Base-by-base conservation (phyloP, 92 coral and sea anemone genomes). In the Montipora capitata region DNA sequence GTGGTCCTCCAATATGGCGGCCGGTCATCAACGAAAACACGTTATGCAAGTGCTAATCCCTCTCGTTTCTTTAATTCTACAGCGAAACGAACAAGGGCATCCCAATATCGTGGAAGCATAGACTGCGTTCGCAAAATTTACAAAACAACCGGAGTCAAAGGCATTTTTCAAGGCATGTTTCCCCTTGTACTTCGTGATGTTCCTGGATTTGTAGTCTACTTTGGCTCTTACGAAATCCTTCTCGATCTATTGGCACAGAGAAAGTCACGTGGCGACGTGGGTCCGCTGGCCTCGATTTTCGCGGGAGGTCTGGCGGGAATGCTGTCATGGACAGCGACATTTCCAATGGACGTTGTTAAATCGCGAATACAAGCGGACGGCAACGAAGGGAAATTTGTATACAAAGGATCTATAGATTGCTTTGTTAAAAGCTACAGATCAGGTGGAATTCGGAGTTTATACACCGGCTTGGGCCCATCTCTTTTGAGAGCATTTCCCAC, bases 311-410 rank as follows among this genome's bases (percentile, higher is more conserved):
- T 96, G 49, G 97, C 98, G 14, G 99, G 99, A 35, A 92, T 89
- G 68, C 77, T 96, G 4, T 91, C 98, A 0, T 97, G 99, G 99
- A 67, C 82, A 38, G 90, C 95, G 14, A 95, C 97, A 9, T 97
- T 96, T 80, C 99, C 99, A 1, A 63, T 92, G 48, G 99, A 97
- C 79, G 98, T 96, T 40, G 62, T 94, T 4, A 97, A 97, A 88
- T 96, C 99, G 4, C 95, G 98, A 54, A 83, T 96, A 74, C 99
- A 97, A 85, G 98, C 99, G n/a, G 99, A 97, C 72, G 96, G 96
- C 45, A 87, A 80, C 71, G 87, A 43, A 9, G 98, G 99, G 11
- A 91, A 86, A 73, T 95, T 88, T 48, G 58, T 63, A 4, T 97
- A 97, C 85, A 80, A 87, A 58, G 97, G 96, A 57, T 67, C 72